Percentiles rank a stretch among this genome's conserved stretches.
Evolutionary conservation across 2,113 vertebrate species (phyloP).

Genomic region (Myodes glareolus): DNA sequence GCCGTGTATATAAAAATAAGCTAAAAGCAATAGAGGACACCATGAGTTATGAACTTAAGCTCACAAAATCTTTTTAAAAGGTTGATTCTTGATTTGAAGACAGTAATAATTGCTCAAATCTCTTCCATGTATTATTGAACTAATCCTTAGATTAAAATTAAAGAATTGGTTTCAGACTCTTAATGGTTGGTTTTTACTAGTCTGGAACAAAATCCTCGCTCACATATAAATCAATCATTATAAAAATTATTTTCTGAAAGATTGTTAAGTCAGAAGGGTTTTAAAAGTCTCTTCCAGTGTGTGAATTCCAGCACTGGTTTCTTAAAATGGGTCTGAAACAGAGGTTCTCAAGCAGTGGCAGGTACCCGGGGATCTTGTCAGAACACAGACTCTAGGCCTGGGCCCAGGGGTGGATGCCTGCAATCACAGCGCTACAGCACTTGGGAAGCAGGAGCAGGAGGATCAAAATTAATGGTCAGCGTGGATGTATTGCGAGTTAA

Average conservation of each 20-base stretch:
- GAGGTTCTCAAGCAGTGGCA: not conserved
- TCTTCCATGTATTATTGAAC: slow-evolving; percentile 23
- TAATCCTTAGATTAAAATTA: slow-evolving; percentile 31
- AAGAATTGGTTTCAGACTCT: slow-evolving; percentile 22
- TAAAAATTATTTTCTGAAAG: slow-evolving; percentile 6
- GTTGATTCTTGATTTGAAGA: not conserved
- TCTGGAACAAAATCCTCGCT: slow-evolving; percentile 33
- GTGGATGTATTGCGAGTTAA: not conserved
- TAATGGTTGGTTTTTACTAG: not conserved
- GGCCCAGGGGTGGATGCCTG: not conserved
- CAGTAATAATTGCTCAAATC: slow-evolving; percentile 20
- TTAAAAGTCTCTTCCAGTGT: not conserved
- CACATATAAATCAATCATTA: not conserved
- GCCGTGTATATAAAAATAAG: not conserved
- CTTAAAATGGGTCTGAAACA: slow-evolving; percentile 21
- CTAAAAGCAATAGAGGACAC: slow-evolving; percentile 1
- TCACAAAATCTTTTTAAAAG: slow-evolving; percentile 46
- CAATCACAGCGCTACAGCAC: not conserved
- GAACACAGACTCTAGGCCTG: not conserved
- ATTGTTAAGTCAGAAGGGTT: slow-evolving; percentile 8
- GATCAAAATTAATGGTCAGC: not conserved
- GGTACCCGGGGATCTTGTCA: not conserved
- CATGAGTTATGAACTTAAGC: slow-evolving; percentile 37
- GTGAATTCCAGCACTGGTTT: not conserved
- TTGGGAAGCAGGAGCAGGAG: not conserved